phyloP scores from a whole-genome alignment of 1,140 invertebrate genomes.

The Macrobrachium rosenbergii region DNA sequence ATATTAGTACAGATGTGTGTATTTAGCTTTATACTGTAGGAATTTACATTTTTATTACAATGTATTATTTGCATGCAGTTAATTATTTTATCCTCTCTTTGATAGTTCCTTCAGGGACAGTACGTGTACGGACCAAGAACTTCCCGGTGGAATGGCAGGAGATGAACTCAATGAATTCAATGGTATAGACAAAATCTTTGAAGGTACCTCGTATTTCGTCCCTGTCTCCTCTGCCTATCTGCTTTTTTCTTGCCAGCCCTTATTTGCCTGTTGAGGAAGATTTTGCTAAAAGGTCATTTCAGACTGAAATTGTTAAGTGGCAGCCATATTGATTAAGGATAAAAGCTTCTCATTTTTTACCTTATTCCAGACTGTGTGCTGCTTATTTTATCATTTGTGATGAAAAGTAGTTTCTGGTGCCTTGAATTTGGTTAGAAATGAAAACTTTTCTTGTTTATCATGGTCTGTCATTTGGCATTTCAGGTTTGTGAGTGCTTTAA shows the following conservation, averaged over 20 bases:
- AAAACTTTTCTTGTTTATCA: no score
- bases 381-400: no score
- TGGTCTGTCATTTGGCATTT: no score
- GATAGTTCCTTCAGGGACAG: slow-evolving; percentile 86
- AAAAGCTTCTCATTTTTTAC: no score
- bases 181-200: slow-evolving; percentile 78
- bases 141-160: slow-evolving; percentile 69
- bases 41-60: neutral
- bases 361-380: no score
- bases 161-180: slow-evolving; percentile 78
- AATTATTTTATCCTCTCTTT: slow-evolving; percentile 77
- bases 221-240: slow-evolving; percentile 65
- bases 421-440: no score
- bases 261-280: slow-evolving; percentile 23
- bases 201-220: slow-evolving; percentile 72
- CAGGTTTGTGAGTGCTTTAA: no score
- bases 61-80: neutral
- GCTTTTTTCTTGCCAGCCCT: slow-evolving; percentile 52
- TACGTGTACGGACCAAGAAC: slow-evolving; percentile 74
- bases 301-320: no score
- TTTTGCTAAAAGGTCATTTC: neutral
- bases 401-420: no score
- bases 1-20: no score
- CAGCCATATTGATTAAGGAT: no score
- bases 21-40: slow-evolving; percentile 10